Evolutionary conservation across 2,888 invertebrate species (phyloP), one percentile per base, ranked within the genome.

Genomic region (Axea sp.): DNA sequence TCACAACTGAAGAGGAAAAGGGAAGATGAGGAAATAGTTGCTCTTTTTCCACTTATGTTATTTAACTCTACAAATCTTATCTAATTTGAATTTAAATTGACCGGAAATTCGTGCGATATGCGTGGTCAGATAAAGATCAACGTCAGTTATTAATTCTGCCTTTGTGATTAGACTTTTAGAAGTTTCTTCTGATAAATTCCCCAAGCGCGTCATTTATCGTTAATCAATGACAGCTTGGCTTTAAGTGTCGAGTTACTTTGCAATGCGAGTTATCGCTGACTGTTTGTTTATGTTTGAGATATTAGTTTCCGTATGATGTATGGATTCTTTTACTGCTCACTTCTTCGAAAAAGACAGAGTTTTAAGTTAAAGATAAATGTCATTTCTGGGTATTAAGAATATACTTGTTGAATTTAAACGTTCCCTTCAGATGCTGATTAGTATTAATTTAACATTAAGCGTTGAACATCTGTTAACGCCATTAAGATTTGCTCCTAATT

Each of bases 171-270:
- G 6, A 47, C 28, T 19, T 59, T 24, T 33, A 33, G 1, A 60
- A 47, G 45, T 43, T 57, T 30, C 7, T 24, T 26, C 12, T 19
- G 47, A 60, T 60, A 45, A 60, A 45, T 33, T 28, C 19, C 3
- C 33, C 1, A 8, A 39, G 19, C 14, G 22, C 14, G 33, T 41
- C 41, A 3, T 3, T 43, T 26, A 33, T 45, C 59, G 35, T 59
- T 35, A 45, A 59, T 59, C 43, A 59, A 22, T 8, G 43, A 15
- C 49, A 35, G 37, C 8, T 17, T 39, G 2, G 19, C 39, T 55
- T 41, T 55, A 41, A 55, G 12, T 28, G 12, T 55, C 55, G 30
- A 15, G 41, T 57, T 55, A 19, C 37, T 55, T 7, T 3, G 39
- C 19, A 39, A 55, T 55, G 41, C 30, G 19, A 39, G 28, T 41